Percentiles rank a stretch among this genome's conserved stretches.
phyloP scores from a whole-genome alignment of 2,797 vertebrate genomes.

The Halcyon leucocephala region DNA sequence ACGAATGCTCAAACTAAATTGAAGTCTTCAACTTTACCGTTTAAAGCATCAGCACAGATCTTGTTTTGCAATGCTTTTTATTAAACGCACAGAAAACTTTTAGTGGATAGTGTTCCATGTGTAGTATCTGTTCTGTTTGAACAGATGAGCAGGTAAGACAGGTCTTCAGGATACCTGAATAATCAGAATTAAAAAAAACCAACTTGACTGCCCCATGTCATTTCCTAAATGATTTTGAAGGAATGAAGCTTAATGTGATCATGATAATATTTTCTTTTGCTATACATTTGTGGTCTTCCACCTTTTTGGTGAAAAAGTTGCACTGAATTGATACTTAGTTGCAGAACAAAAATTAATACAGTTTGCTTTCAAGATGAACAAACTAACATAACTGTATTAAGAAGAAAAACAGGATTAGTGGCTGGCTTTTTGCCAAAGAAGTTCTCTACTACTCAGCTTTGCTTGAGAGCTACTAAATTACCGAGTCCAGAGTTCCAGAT shows the following conservation, averaged over 20 bases:
- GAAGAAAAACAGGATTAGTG: not conserved
- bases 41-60: not conserved
- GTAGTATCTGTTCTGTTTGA: not conserved
- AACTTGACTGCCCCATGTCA: not conserved
- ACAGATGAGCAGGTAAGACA: not conserved
- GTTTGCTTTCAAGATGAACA: not conserved
- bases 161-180: not conserved
- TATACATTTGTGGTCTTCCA: not conserved
- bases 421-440: not conserved
- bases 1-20: not conserved
- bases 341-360: not conserved
- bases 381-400: slow-evolving; percentile 5
- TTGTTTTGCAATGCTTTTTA: not conserved
- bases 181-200: not conserved
- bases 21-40: not conserved
- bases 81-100: not conserved
- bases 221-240: not conserved
- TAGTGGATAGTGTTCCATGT: not conserved
- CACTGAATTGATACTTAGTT: not conserved
- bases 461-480: not conserved
- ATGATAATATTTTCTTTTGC: not conserved
- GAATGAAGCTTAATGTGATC: not conserved
- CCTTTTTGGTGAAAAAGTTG: not conserved
- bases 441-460: not conserved
- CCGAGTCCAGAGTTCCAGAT: not conserved